Evolutionary conservation across 2,797 vertebrate genomes (phyloP).

Genomic region (Clangula hyemalis): DNA sequence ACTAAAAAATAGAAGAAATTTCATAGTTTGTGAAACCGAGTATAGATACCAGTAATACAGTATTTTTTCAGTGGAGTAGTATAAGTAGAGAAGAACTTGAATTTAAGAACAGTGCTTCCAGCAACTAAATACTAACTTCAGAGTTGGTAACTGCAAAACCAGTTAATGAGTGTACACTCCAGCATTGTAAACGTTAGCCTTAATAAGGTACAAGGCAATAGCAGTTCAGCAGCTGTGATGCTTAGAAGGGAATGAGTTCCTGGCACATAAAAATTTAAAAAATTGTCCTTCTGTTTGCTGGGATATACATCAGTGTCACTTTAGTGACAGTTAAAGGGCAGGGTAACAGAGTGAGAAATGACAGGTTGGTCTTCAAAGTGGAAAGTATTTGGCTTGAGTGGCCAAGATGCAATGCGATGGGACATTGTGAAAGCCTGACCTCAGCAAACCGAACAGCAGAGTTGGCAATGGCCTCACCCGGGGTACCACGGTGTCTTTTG

Average conservation of each 20-base stretch:
- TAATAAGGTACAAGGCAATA: not conserved
- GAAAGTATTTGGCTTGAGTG: not conserved
- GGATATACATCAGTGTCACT: conserved; percentile 30
- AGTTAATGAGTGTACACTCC: not conserved
- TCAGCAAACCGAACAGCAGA: conserved; percentile 8
- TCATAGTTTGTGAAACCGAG: not conserved
- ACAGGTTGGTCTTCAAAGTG: conserved; percentile 27
- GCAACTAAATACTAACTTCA: conserved; percentile 5
- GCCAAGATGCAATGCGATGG: not conserved
- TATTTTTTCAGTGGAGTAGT: not conserved
- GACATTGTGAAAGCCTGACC: not conserved
- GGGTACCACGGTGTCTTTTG: not conserved
- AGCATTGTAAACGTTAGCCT: not conserved
- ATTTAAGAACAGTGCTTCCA: not conserved
- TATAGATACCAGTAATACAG: not conserved
- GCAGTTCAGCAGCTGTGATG: not conserved
- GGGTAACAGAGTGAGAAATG: conserved; percentile 42
- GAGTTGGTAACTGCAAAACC: not conserved
- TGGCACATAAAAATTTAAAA: not conserved
- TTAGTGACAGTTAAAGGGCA: conserved; percentile 50
- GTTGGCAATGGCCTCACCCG: not conserved
- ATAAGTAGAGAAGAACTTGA: not conserved
- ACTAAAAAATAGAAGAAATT: not conserved
- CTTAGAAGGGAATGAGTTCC: not conserved
- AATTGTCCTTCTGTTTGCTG: conserved; percentile 20